These are phyloP conservation scores for Beroe ovata DNA, from an alignment of 37 sponge, comb jelly and placozoan genomes.

Conservation along the genomic window DNA sequence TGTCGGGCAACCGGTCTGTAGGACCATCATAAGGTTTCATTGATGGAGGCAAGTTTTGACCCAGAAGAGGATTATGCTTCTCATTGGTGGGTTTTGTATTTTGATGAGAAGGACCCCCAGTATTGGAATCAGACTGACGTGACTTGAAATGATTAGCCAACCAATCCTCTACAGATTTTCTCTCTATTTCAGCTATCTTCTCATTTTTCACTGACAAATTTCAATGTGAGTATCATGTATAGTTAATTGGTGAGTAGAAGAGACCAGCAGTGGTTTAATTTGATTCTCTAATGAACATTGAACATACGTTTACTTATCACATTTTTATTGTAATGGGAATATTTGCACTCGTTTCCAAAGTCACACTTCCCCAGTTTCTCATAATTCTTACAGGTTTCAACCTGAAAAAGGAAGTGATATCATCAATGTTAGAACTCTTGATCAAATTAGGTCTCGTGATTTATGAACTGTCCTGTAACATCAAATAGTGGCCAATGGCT, in stretches of 20 bases:
- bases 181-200: neutral
- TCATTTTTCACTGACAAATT: slow-evolving; percentile 27
- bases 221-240: neutral
- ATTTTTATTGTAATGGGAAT: slow-evolving; percentile 17
- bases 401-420: slow-evolving; percentile 16
- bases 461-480: too few relatives aligned
- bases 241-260: neutral
- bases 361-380: slow-evolving; percentile 64
- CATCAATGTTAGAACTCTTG: too few relatives aligned
- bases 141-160: neutral
- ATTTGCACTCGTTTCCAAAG: slow-evolving; percentile 25
- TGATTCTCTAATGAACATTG: neutral
- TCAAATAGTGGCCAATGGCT: too few relatives aligned
- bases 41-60: slow-evolving; percentile 43
- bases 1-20: neutral
- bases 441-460: too few relatives aligned
- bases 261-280: neutral
- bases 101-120: too few relatives aligned
- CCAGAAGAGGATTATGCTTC: too few relatives aligned
- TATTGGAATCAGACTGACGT: too few relatives aligned
- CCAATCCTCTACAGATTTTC: slow-evolving; percentile 19
- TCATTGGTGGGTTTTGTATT: too few relatives aligned
- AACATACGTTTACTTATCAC: slow-evolving; percentile 1
- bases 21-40: slow-evolving; percentile 23
- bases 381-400: slow-evolving; percentile 40